Conservation (phyloP, 2,113 vertebrate genomes). For the Neodon shergylaensis region DNA sequence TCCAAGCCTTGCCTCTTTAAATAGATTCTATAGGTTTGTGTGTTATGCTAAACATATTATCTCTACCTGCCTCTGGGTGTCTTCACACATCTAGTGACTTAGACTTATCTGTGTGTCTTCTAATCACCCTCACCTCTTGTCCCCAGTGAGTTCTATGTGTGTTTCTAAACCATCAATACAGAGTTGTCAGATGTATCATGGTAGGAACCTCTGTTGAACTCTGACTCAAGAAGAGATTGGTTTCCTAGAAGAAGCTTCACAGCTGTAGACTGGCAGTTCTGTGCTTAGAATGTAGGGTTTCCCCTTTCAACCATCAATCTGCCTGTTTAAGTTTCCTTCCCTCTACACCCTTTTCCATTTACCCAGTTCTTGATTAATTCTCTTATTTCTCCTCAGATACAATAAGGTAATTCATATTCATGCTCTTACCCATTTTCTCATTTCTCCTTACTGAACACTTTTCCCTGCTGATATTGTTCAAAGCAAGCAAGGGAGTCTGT, state of each 20-base stretch:
- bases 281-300: neutral
- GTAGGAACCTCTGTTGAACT: too few relatives aligned
- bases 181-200: neutral
- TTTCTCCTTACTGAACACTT: neutral
- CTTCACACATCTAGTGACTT: neutral
- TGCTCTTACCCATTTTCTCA: neutral
- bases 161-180: neutral
- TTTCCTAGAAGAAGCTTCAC: neutral
- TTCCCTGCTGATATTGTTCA: neutral
- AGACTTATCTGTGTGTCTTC: neutral
- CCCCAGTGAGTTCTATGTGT: neutral
- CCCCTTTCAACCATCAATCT: neutral
- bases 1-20: neutral
- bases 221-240: neutral
- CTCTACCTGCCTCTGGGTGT: neutral
- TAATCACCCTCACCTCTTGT: neutral
- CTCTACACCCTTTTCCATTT: neutral
- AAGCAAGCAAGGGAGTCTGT: rapidly evolving
- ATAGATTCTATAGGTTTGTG: neutral
- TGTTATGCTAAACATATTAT: neutral
- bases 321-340: neutral
- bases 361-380: neutral
- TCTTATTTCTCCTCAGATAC: neutral
- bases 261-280: neutral
- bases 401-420: neutral